Evolutionary conservation across 2,797 vertebrate genomes (phyloP).

Genomic region (Sphaeramia orbicularis): DNA sequence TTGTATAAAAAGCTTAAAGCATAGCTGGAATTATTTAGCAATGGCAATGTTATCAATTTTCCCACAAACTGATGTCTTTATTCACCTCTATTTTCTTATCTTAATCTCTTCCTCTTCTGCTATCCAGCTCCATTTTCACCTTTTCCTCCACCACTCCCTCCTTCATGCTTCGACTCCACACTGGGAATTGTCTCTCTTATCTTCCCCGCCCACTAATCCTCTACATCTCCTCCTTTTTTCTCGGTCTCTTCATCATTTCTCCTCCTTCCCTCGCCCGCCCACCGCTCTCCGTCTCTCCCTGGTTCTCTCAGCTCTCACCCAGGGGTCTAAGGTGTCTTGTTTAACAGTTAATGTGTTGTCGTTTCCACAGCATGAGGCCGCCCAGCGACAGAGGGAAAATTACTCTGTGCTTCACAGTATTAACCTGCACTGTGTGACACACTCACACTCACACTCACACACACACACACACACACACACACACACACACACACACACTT

Average conservation of each 20-base stretch:
- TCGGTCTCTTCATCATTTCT: conserved; percentile 50
- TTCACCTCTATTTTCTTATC: not conserved
- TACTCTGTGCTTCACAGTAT: conserved; percentile 70
- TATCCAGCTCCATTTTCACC: conserved; percentile 32
- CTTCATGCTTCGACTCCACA: conserved; percentile 1
- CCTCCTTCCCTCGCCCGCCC: conserved; percentile 25
- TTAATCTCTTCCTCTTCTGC: not conserved
- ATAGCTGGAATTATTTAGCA: not conserved
- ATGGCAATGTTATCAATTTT: conserved; percentile 1
- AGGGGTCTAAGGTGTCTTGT: conserved; percentile 78
- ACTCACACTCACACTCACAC: conserved; percentile 42
- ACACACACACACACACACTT: conserved; percentile 49
- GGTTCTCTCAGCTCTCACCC: conserved; percentile 42
- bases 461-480: no score
- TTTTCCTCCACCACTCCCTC: conserved; percentile 20
- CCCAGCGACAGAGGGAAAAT: conserved; percentile 72
- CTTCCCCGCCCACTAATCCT: conserved; percentile 19
- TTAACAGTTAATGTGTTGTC: conserved; percentile 82
- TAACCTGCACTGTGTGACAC: conserved; percentile 70
- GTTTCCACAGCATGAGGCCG: conserved; percentile 69
- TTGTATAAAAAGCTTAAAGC: no score
- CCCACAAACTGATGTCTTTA: not conserved
- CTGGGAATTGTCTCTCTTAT: conserved; percentile 6
- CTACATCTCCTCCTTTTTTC: conserved; percentile 22
- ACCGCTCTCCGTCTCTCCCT: conserved; percentile 3